Evolutionary conservation across 1,140 invertebrate species (phyloP).

Genomic region (Drosophila setifemur): DNA sequence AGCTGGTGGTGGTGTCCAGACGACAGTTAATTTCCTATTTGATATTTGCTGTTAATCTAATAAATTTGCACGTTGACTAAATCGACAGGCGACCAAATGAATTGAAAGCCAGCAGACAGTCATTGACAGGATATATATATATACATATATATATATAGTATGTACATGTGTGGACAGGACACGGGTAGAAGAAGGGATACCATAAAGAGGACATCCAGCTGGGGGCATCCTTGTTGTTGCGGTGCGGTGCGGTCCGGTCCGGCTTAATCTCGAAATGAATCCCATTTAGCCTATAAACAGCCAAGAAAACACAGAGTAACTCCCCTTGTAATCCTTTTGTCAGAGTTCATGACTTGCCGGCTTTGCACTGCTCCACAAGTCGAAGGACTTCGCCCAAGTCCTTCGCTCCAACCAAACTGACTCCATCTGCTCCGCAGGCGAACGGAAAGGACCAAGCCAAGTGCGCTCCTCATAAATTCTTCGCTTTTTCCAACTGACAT

Average conservation of each 20-base stretch:
- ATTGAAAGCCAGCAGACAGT: slow-evolving; percentile 20
- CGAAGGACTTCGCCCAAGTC: too few species aligned
- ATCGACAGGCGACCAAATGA: slow-evolving; percentile 46
- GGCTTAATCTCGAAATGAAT: slow-evolving; percentile 70
- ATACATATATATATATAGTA: too few species aligned
- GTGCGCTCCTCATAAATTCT: background rate
- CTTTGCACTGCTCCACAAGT: slow-evolving; percentile 18
- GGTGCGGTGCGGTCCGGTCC: too few species aligned
- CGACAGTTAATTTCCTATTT: slow-evolving; percentile 80
- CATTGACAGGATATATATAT: slow-evolving; percentile 22
- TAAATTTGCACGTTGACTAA: slow-evolving; percentile 64
- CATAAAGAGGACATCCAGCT: background rate
- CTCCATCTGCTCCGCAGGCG: slow-evolving; percentile 9
- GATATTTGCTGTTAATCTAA: slow-evolving; percentile 81
- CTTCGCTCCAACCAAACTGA: background rate
- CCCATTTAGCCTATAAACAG: slow-evolving; percentile 68
- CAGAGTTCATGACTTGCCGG: slow-evolving; percentile 67
- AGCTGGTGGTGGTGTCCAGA: slow-evolving; percentile 44
- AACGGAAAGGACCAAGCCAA: background rate
- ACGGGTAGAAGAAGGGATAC: background rate
- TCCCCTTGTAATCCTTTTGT: slow-evolving; percentile 72
- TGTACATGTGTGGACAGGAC: background rate
- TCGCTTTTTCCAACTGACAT: background rate
- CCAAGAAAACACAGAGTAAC: slow-evolving; percentile 33
- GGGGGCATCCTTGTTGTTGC: slow-evolving; percentile 8